These are phyloP conservation scores for Eudemis profundana DNA, from an alignment of 2,888 invertebrate genomes.

Conservation along the genomic window DNA sequence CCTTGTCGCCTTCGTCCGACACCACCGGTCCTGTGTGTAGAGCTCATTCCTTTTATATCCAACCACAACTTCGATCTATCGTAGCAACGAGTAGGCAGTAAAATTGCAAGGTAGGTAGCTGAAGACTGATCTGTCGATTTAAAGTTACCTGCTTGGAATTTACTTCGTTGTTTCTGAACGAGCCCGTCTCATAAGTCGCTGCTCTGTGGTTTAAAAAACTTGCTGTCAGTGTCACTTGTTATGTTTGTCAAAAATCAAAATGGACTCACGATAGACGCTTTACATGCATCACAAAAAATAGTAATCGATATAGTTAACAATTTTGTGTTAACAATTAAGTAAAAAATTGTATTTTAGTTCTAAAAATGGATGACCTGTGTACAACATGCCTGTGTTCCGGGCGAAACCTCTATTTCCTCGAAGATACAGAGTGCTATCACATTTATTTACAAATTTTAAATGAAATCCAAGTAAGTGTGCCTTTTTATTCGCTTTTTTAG, in stretches of 20 bases:
- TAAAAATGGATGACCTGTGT: slow-evolving; percentile 72
- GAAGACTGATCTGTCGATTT: too few species aligned
- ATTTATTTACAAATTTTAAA: slow-evolving; percentile 70
- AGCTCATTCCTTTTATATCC: too few species aligned
- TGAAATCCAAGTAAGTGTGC: slow-evolving; percentile 68
- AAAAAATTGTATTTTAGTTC: neutral
- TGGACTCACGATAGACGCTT: neutral
- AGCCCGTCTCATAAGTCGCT: too few species aligned
- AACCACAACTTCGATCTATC: too few species aligned
- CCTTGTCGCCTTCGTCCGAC: too few species aligned
- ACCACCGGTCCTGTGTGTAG: too few species aligned
- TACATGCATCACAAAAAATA: slow-evolving; percentile 7
- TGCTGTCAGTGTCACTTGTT: neutral
- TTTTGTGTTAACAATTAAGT: slow-evolving; percentile 2
- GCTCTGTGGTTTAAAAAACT: too few species aligned
- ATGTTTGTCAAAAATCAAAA: neutral
- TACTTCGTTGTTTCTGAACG: too few species aligned
- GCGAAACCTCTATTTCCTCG: slow-evolving; percentile 63
- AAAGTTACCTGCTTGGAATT: too few species aligned
- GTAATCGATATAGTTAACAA: slow-evolving; percentile 20
- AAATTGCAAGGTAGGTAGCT: too few species aligned
- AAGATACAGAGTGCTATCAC: slow-evolving; percentile 61
- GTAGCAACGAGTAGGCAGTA: too few species aligned
- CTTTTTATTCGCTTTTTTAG: neutral
- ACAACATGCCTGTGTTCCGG: slow-evolving; percentile 67